Percentiles rank a stretch among this genome's conserved stretches.
These are phyloP conservation scores for Collichthys lucidus DNA, from an alignment of 2,113 vertebrate genomes.

Conservation along the genomic window DNA sequence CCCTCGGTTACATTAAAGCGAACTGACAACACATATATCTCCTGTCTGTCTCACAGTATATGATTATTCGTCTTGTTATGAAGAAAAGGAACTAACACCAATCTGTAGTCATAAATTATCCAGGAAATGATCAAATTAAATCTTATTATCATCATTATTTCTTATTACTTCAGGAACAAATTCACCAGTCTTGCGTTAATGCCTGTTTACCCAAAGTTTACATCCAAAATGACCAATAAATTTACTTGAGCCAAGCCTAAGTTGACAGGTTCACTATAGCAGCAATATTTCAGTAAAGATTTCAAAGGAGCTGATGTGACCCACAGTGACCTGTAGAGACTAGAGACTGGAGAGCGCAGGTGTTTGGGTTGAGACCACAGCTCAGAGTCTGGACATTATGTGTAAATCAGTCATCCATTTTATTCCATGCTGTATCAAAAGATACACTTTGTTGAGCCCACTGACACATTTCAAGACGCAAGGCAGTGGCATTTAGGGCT, in stretches of 20 bases:
- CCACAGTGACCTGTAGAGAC: conserved; percentile 11
- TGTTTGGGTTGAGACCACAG: conserved; percentile 34
- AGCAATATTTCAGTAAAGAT: conserved; percentile 7
- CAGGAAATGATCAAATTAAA: neutral
- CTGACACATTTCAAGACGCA: conserved; percentile 48
- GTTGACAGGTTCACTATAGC: conserved; percentile 2
- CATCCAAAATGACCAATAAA: neutral
- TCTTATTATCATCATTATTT: neutral
- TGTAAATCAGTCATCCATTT: conserved; percentile 46
- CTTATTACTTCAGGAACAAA: neutral
- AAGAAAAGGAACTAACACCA: neutral
- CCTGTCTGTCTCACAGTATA: neutral
- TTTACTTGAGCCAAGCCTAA: neutral
- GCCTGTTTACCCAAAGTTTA: neutral
- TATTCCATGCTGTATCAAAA: conserved; percentile 39
- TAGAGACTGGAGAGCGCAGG: conserved; percentile 22
- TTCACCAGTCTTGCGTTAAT: neutral
- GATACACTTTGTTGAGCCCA: conserved; percentile 40
- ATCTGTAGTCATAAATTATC: neutral
- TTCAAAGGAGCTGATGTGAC: conserved; percentile 34
- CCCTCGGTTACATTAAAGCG: neutral
- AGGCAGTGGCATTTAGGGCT: conserved; percentile 54
- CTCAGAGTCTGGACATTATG: conserved; percentile 24
- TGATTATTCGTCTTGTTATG: neutral
- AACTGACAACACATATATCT: neutral